Evolutionary conservation across 2,797 vertebrate genomes (phyloP), one percentile per base, ranked within the genome.

Genomic region (Ispidina lecontei): DNA sequence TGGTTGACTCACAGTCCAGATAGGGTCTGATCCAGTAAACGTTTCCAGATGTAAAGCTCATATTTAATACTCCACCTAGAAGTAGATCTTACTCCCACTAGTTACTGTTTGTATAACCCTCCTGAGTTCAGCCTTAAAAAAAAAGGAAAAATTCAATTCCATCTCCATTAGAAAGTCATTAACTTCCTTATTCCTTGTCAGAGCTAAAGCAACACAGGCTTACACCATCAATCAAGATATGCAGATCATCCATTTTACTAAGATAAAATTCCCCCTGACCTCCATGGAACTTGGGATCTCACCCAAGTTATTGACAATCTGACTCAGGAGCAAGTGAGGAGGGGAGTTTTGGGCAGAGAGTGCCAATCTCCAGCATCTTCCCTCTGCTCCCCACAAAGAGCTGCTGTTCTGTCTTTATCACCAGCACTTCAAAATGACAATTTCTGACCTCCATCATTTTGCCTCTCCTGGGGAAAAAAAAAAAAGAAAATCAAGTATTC

Each of bases 41-140:
- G 67, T n/a, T 96, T 95, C 92, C 92, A 94, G 89, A 94, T 95
- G 89, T 89, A 93, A 85, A 85, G 51, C 37, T 89, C 69, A 25
- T 68, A 92, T 91, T 92, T 92, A 94, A 72, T 88, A 81, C 70
- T 91, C 87, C 67, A 87, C 65, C 55, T 92, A 70, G 28, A 92
- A 93, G 86, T 81, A 94, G 81, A 91, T 89, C 76, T 95, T 91
- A 91, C 63, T 93, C 82, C 84, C 87, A 92, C 75, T 91, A 91
- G 51, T 96, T 84, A 86, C 43, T 95, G 87, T 95, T 95, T 93
- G 69, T 56, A 78, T 89, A 95, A 94, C 89, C 82, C 73, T 84
- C 80, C 35, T 29, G 79, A 92, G 82, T 33, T 85, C 58, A 89
- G 43, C 4, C 54, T 80, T 49, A 59, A 18, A 60, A 56, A 73